Base-by-base conservation (phyloP, 2,888 invertebrate genomes). In the Escarpia spicata region DNA sequence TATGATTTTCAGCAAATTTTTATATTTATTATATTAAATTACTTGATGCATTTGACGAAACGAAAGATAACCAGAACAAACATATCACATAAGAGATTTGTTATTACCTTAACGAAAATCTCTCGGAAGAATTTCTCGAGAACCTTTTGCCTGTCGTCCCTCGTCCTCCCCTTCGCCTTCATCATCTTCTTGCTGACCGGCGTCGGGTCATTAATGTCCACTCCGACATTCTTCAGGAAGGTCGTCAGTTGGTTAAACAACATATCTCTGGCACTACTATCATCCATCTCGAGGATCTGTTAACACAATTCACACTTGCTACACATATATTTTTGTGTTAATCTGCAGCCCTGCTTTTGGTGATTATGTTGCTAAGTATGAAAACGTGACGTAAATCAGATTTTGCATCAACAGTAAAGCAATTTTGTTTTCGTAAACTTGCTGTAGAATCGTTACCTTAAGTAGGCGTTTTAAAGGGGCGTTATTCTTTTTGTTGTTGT, bases 51-150 rank as follows among this genome's bases (percentile, higher is more conserved):
- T 75, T 75, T 75, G 75, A 75, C 75, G n/a, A 75, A 75, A 6
- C 26, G 75, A 75, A 15, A 3, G 75, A 6, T 75, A 19, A 6
- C 75, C 6, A 15, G 26, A 75, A 75, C 19, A 26, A 75, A 75
- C n/a, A 3, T 60, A 19, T 60, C 60, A 60, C 60, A 60, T 15
- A 60, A 6, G n/a, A 75, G 19, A 37, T 12, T n/a, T 92, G n/a
- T 90, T 91, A 93, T 93, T 95, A 97, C 97, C 95, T 97, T 97
- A 9, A 97, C 96, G 94, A 97, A 97, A 37, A 97, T 97, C 89
- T 97, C 97, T 43, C 97, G 96, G 95, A 97, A 97, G 95, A 97
- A 97, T 95, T 96, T 96, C 94, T 97, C 97, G 58, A 97, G 95
- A 93, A 96, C 96, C 91, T 96, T 95, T 93, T 97, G 97, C 43